These are phyloP conservation scores for Mesoclemmys tuberculata DNA, from an alignment of 2,113 vertebrate species.

Conservation along the genomic window DNA sequence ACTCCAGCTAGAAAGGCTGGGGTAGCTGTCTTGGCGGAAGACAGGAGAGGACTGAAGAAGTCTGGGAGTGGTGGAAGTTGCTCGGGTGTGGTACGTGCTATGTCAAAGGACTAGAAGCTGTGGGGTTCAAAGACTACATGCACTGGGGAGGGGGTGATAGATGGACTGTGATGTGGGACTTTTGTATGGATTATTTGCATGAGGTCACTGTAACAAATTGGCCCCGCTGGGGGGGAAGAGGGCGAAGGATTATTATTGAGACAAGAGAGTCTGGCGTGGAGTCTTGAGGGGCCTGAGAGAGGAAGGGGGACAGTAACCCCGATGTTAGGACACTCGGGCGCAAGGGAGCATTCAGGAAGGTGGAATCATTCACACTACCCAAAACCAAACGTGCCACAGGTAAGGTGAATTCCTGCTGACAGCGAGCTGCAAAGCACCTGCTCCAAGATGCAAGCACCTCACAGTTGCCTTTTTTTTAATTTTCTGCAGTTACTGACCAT, in stretches of 20 bases:
- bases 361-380: not conserved
- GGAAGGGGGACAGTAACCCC: not conserved
- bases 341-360: not conserved
- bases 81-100: not conserved
- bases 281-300: not conserved
- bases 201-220: not conserved
- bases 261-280: not conserved
- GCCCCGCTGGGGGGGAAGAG: too few relatives aligned
- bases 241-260: not conserved
- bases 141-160: not conserved
- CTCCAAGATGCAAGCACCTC: not conserved
- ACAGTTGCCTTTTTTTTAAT: not conserved
- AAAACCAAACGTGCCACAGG: not conserved
- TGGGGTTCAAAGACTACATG: not conserved
- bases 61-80: not conserved
- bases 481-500: not conserved
- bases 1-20: not conserved
- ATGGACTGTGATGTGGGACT: not conserved
- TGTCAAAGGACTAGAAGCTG: not conserved
- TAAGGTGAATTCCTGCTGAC: not conserved
- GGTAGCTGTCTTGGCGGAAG: not conserved
- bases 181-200: not conserved
- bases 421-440: not conserved
- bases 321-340: not conserved
- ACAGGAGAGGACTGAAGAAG: not conserved